phyloP scores from a whole-genome alignment of 2,888 invertebrate genomes.

The Ferrisia virgata region DNA sequence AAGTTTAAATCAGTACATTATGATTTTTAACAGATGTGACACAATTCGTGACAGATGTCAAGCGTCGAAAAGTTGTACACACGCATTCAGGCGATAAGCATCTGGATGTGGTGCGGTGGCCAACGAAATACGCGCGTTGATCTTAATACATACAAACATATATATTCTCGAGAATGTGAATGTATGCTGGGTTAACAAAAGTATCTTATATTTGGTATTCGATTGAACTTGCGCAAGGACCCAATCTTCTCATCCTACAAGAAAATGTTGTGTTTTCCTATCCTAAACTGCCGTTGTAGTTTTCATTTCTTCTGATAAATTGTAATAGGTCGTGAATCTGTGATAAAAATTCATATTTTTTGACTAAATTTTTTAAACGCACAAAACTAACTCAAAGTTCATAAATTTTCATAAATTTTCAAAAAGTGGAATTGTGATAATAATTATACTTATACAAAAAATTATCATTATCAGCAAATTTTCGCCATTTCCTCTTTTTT shows the following conservation, averaged over 20 bases:
- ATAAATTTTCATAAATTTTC: too few species aligned
- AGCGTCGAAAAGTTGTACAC: not conserved
- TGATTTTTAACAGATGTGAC: slow-evolving; percentile 18
- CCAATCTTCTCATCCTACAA: not conserved
- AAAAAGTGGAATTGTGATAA: too few species aligned
- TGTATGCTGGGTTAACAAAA: not conserved
- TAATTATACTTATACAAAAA: too few species aligned
- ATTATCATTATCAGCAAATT: too few species aligned
- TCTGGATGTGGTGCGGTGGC: not conserved
- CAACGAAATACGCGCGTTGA: not conserved
- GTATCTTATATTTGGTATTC: not conserved
- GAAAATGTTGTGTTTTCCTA: not conserved
- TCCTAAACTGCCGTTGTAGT: not conserved
- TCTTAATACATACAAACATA: not conserved
- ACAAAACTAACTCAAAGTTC: too few species aligned
- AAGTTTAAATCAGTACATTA: not conserved
- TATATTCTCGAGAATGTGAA: not conserved
- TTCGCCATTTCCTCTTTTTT: too few species aligned
- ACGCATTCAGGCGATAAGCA: not conserved
- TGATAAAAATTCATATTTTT: too few species aligned
- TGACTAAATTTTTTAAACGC: too few species aligned
- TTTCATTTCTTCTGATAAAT: not conserved
- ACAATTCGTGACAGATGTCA: slow-evolving; percentile 3
- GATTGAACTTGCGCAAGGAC: not conserved
- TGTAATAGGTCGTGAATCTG: not conserved